A percentile compares a stretch with the other conserved stretches of the same genome.
Evolutionary conservation across 2,113 vertebrate genomes (phyloP).

Genomic region (Macrotus californicus): DNA sequence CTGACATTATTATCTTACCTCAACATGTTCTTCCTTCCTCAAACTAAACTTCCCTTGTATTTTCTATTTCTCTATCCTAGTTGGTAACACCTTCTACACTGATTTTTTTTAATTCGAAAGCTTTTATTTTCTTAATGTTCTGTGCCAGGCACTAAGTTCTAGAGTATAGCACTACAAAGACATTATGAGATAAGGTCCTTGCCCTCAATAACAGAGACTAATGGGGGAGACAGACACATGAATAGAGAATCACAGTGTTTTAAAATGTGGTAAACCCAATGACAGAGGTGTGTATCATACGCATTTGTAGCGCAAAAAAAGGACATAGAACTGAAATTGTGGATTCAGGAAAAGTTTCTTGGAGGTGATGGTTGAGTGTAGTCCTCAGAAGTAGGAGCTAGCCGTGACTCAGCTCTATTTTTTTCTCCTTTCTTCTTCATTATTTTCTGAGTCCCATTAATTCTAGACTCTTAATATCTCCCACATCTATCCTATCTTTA

Average conservation of each 20-base stretch:
- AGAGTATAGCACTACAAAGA: neutral
- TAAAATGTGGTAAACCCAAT: neutral
- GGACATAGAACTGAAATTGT: neutral
- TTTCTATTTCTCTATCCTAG: neutral
- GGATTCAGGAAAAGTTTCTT: constrained; percentile 23
- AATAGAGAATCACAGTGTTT: neutral
- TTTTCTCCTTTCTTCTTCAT: neutral
- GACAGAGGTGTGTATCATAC: neutral
- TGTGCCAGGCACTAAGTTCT: neutral
- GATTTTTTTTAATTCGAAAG: neutral
- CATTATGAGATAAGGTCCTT: neutral
- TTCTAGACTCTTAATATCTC: neutral
- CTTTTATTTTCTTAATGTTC: neutral
- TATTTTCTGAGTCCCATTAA: neutral
- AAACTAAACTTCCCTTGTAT: neutral
- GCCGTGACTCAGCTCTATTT: neutral
- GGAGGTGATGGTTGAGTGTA: neutral
- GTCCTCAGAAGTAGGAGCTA: neutral
- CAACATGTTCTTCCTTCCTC: neutral
- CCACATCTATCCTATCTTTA: neutral
- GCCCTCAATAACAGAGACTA: neutral
- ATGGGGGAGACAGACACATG: neutral
- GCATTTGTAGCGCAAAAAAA: neutral
- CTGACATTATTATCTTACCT: neutral
- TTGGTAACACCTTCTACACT: neutral